Evolutionary conservation across 30 jellyfish, hydroid and myxozoan species (phyloP).

Genomic region (Chrysaora quinquecirrha): DNA sequence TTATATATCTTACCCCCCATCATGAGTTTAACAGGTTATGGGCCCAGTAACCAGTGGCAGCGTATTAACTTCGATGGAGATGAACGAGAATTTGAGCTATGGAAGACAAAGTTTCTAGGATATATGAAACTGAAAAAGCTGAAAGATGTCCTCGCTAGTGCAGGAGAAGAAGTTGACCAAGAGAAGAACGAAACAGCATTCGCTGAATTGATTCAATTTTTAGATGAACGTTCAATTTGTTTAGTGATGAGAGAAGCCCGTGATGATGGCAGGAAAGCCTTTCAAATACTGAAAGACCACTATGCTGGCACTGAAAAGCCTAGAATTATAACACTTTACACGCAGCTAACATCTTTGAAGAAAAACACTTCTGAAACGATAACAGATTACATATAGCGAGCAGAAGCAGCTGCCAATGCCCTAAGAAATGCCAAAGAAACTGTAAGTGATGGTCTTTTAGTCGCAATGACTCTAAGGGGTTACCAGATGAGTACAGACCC

Average conservation of each 20-base stretch:
- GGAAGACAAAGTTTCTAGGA: too few relatives aligned
- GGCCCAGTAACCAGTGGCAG: too few relatives aligned
- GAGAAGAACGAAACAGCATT: conserved; percentile 54
- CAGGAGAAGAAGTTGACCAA: conserved; percentile 50
- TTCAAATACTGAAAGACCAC: conserved; percentile 30
- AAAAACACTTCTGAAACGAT: conserved; percentile 41
- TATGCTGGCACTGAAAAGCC: conserved; percentile 73
- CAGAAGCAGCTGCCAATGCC: conserved; percentile 69
- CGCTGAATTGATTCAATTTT: conserved; percentile 61
- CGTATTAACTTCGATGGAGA: too few relatives aligned
- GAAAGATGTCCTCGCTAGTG: too few relatives aligned
- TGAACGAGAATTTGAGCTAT: too few relatives aligned
- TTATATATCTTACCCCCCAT: too few relatives aligned
- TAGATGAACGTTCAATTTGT: conserved; percentile 64
- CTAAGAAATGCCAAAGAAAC: conserved; percentile 39
- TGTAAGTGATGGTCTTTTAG: conserved; percentile 53
- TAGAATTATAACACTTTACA: conserved; percentile 49
- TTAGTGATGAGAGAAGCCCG: conserved; percentile 59
- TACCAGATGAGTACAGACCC: conserved; percentile 18
- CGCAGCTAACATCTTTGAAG: conserved; percentile 60
- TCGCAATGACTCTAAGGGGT: conserved; percentile 66
- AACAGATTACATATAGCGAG: conserved; percentile 59
- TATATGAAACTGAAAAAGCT: too few relatives aligned
- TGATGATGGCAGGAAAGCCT: conserved; percentile 73
- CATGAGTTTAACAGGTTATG: too few relatives aligned